These are phyloP conservation scores for Bubalus kerabau DNA, from an alignment of 2,113 vertebrate genomes.

Conservation along the genomic window DNA sequence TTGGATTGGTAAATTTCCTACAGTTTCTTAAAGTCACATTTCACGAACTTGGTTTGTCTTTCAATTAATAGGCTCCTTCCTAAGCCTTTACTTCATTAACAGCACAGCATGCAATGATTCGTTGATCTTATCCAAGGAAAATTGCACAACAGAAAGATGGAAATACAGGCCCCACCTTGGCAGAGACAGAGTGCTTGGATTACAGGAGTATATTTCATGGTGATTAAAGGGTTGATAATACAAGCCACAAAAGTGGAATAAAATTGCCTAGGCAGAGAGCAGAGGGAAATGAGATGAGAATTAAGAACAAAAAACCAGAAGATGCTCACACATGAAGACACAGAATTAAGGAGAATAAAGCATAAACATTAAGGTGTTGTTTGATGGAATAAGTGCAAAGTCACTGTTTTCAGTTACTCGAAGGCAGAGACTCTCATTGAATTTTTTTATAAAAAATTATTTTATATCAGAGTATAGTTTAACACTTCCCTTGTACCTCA, in stretches of 20 bases:
- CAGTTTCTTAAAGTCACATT: background rate
- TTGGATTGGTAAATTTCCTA: background rate
- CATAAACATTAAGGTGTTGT: background rate
- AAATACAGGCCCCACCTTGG: background rate
- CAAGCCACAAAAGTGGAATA: background rate
- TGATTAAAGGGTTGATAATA: background rate
- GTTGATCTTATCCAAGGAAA: background rate
- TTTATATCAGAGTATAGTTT: background rate
- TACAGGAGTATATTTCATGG: background rate
- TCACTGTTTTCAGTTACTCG: background rate
- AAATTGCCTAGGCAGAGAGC: background rate
- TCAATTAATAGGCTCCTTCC: background rate
- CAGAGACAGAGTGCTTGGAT: background rate
- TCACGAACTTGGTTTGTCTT: background rate
- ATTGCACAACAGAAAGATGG: background rate
- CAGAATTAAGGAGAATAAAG: background rate
- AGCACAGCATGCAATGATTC: background rate
- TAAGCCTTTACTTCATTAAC: background rate
- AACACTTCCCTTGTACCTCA: background rate
- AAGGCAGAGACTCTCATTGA: background rate
- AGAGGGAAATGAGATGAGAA: background rate
- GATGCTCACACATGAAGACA: background rate
- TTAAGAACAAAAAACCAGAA: background rate
- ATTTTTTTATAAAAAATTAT: background rate
- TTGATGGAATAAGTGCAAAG: background rate